These are phyloP conservation scores for Poecilia velifera DNA, from an alignment of 2,797 vertebrate species.

Conservation along the genomic window DNA sequence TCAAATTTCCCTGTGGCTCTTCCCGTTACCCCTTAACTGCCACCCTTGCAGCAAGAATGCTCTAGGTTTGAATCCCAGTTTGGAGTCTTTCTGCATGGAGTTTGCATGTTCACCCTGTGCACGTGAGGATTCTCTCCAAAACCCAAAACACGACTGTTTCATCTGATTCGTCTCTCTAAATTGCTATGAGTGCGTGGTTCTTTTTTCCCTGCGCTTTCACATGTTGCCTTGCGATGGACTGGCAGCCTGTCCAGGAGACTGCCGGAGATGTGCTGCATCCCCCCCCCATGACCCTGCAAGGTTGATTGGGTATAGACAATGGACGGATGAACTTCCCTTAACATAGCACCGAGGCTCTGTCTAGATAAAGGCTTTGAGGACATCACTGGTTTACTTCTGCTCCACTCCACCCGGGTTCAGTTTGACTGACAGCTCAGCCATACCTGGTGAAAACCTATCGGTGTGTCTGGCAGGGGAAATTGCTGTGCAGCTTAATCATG, in stretches of 20 bases:
- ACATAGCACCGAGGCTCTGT: neutral
- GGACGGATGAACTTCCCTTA: neutral
- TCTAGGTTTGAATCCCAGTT: too few species aligned
- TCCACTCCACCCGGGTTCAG: neutral
- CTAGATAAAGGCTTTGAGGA: neutral
- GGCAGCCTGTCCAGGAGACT: neutral
- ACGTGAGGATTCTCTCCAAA: neutral
- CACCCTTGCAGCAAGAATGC: too few species aligned
- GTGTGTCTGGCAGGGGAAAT: neutral
- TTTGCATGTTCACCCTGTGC: neutral
- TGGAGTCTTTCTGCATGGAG: too few species aligned
- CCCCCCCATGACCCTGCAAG: neutral
- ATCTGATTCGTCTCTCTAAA: neutral
- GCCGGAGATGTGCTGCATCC: neutral
- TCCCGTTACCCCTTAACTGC: neutral
- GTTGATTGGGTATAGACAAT: neutral
- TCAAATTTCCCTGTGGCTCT: neutral
- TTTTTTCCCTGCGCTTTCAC: neutral
- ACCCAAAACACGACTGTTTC: neutral
- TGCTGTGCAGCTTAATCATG: conserved; percentile 1
- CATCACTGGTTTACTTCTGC: neutral
- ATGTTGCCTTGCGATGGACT: neutral
- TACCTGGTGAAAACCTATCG: neutral
- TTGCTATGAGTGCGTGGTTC: neutral
- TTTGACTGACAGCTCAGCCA: neutral